phyloP scores from a whole-genome alignment of 2,797 vertebrate species.

The Hippoglossus hippoglossus region DNA sequence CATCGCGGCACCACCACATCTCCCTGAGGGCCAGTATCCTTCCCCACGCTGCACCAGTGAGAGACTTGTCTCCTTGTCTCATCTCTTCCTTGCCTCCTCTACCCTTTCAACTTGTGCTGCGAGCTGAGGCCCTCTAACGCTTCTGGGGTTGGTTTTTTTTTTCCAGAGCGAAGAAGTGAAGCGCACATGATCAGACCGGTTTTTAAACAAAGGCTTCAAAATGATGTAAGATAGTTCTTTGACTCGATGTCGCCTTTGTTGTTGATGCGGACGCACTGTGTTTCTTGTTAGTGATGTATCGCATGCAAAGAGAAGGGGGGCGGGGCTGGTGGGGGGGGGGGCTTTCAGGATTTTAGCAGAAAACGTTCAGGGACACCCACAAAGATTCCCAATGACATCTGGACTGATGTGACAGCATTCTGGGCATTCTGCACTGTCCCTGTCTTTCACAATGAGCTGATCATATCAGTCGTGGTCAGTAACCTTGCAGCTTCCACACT shows the following conservation, averaged over 20 bases:
- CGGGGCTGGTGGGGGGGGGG: conserved; percentile 23
- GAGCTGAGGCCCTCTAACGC: conserved; percentile 56
- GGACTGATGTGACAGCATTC: no score
- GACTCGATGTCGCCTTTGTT: conserved; percentile 61
- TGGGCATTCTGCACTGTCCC: background rate
- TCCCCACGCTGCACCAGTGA: conserved; percentile 55
- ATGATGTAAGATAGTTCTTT: conserved; percentile 67
- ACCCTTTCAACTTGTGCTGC: conserved; percentile 67
- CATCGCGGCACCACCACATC: conserved; percentile 66
- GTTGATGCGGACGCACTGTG: conserved; percentile 38
- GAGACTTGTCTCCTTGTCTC: conserved; percentile 26
- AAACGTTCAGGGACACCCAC: conserved; percentile 21
- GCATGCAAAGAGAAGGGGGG: conserved; percentile 19
- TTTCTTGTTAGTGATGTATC: conserved; percentile 46
- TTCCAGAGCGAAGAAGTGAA: background rate
- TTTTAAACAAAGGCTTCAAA: conserved; percentile 69
- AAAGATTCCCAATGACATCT: conserved; percentile 11
- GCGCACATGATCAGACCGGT: conserved; percentile 56
- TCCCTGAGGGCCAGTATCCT: conserved; percentile 74
- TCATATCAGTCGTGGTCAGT: conserved; percentile 23
- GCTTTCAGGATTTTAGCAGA: conserved; percentile 33
- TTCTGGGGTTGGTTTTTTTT: background rate
- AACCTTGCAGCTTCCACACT: conserved; percentile 29
- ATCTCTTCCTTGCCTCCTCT: conserved; percentile 19
- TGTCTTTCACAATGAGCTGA: conserved; percentile 18